Base-by-base conservation (phyloP, 1,140 invertebrate species). In the Neodiprion virginianus region DNA sequence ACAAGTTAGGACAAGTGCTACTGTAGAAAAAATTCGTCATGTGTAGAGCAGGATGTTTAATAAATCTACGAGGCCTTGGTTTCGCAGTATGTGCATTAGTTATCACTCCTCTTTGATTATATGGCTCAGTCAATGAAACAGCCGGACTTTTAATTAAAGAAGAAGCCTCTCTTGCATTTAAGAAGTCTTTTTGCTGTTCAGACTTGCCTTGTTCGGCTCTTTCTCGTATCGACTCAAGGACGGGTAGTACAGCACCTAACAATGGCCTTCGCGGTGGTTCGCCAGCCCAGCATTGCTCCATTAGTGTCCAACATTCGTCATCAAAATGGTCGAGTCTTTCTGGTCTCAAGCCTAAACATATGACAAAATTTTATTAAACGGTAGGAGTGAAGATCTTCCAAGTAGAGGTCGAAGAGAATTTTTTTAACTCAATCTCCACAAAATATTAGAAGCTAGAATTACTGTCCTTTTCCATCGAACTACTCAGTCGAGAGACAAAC, bases 221-320 rank as follows among this genome's bases (percentile, higher is more conserved):
- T 66, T 79, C 71, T 49, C 79, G 79, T 50, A 92, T 90, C 3
- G 85, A 83, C 79, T 93, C 90, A 2, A 96, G 88, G 28, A 91
- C 88, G 0, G 91, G 90, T 79, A 96, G 92, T 0, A 97, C 93
- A 78, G 94, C 91, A 48, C 95, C 96, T 1, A 96, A 87, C 48
- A 95, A 87, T 0, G 96, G 95, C n/a, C 96, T 86, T 74, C 92
- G 89, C 1, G 87, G 83, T 10, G 96, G 93, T 72, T 96, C 95
- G 8, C 93, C 91, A 68, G 93, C 90, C 96, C 96, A 97, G 83
- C 96, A 97, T 74, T 93, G 91, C 85, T 94, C 90, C 96, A 97
- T 97, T 21, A 98, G 87, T 53, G 91, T 88, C 96, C 96, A 97
- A 83, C 95, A 96, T 53, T 93, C 92, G 71, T 94, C 91, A 71